Conservation (phyloP, 2,888 invertebrate species). For the Alviniconcha strummeri region DNA sequence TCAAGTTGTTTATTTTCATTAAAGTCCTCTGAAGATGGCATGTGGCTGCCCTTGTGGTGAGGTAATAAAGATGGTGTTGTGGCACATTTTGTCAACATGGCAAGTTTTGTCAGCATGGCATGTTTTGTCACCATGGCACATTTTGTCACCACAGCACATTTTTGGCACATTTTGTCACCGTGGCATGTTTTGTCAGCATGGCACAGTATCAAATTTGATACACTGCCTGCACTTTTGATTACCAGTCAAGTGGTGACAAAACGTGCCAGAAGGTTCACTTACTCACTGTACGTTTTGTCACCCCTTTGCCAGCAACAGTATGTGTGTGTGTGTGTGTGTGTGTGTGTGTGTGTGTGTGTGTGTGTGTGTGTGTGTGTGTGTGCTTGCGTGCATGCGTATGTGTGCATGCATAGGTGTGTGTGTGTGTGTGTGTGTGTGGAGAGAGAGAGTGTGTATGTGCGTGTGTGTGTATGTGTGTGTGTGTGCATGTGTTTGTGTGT, state of each 20-base stretch:
- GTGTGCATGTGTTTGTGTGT: not conserved
- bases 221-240: not conserved
- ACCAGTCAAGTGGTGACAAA: too few species aligned
- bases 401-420: not conserved
- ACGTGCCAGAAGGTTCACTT: not conserved
- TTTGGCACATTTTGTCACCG: not conserved
- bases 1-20: too few species aligned
- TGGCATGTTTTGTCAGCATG: not conserved
- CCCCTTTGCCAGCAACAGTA: too few species aligned
- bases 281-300: not conserved
- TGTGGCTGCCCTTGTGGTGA: too few species aligned
- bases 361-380: conserved; percentile 12
- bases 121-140: too few species aligned
- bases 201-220: not conserved
- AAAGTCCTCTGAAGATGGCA: too few species aligned
- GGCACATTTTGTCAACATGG: too few species aligned
- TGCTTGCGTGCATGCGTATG: conserved; percentile 14
- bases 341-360: conserved; percentile 17
- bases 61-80: too few species aligned
- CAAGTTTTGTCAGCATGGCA: too few species aligned
- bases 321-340: conserved; percentile 2
- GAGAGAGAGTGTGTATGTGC: not conserved
- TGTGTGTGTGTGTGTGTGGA: not conserved
- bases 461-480: not conserved
- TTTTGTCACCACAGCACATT: not conserved